Percentiles rank a stretch among this genome's conserved stretches.
These are phyloP conservation scores for Xiphias gladius DNA, from an alignment of 2,113 vertebrate genomes.

Conservation along the genomic window DNA sequence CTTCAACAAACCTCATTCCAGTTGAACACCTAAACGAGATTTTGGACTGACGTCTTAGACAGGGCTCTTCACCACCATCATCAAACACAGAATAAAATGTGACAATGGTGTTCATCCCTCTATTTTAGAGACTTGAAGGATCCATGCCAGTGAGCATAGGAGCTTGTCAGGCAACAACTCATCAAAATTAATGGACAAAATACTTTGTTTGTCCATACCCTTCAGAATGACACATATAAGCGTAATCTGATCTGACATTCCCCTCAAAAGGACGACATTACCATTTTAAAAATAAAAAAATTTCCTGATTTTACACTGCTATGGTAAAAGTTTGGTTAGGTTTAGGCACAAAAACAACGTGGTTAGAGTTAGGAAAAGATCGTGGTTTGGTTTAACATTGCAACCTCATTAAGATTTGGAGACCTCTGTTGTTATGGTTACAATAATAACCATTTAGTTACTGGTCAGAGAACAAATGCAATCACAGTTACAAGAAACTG, in stretches of 20 bases:
- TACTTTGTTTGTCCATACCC: neutral
- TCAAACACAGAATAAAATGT: neutral
- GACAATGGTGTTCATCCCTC: neutral
- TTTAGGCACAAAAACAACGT: no score
- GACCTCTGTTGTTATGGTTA: neutral
- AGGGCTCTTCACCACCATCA: neutral
- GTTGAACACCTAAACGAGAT: neutral
- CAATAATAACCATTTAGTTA: no score
- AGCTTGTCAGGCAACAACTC: neutral
- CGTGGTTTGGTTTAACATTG: neutral
- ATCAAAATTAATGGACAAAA: neutral
- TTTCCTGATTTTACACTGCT: no score
- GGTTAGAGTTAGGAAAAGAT: neutral
- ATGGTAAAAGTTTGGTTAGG: no score
- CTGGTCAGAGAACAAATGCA: no score
- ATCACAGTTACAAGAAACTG: no score
- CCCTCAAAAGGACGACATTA: neutral
- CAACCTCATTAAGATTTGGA: neutral
- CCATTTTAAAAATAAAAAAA: neutral
- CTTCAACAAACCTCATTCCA: neutral
- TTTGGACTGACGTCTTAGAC: neutral
- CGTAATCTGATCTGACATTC: neutral
- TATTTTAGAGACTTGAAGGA: neutral
- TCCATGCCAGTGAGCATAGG: neutral
- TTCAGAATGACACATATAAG: neutral